phyloP scores from a whole-genome alignment of 1,140 invertebrate genomes.

The Drosophila biarmipes region DNA sequence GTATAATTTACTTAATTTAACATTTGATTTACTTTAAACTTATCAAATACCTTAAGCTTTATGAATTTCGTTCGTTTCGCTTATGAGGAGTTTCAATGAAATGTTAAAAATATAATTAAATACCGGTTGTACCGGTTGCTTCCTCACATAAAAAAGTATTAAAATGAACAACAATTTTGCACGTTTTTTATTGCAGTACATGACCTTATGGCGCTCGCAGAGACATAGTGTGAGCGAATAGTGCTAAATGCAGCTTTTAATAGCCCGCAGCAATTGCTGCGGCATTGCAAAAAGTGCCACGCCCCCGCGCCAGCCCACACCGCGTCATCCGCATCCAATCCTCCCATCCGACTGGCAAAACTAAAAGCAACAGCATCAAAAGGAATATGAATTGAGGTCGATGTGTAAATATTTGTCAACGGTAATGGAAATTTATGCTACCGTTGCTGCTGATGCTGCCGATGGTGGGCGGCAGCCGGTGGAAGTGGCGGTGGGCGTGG shows the following conservation, averaged over 20 bases:
- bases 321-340: background rate
- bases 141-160: no score
- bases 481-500: constrained; percentile 34
- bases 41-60: no score
- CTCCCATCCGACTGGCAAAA: constrained; percentile 39
- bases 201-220: constrained; percentile 3
- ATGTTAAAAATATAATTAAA: no score
- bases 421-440: constrained; percentile 83
- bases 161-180: no score
- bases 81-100: no score
- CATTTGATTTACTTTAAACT: no score
- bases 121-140: no score
- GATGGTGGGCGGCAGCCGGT: constrained; percentile 14
- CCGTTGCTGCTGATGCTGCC: constrained; percentile 39
- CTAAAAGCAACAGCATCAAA: constrained; percentile 83
- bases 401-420: constrained; percentile 83
- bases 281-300: constrained; percentile 38
- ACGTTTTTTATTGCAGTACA: background rate
- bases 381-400: constrained; percentile 83
- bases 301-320: background rate
- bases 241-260: constrained; percentile 62
- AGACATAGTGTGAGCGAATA: constrained; percentile 8
- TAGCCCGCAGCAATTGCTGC: constrained; percentile 44
- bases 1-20: no score
- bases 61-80: no score